A percentile compares a stretch with the other conserved stretches of the same genome.
Conservation (phyloP, 1,140 invertebrate genomes). For the Harlomillsia oculata region DNA sequence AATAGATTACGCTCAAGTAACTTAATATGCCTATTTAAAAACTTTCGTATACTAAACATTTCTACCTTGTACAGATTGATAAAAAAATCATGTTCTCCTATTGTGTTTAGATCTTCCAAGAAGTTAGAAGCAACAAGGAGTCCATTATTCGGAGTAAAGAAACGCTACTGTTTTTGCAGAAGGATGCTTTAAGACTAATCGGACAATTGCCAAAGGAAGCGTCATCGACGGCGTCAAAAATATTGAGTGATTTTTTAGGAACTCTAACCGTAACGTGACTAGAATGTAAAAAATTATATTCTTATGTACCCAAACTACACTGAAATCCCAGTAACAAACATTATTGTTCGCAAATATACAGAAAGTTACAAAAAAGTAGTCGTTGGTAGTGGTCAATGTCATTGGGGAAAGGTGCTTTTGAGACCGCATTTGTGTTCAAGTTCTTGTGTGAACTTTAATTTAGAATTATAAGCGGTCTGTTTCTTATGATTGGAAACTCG, state of each 20-base stretch:
- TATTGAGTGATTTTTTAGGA: slow-evolving; percentile 16
- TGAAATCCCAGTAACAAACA: too few relatives aligned
- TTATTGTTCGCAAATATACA: too few relatives aligned
- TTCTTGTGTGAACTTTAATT: too few relatives aligned
- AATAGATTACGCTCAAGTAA: slow-evolving; percentile 9
- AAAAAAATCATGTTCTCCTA: not conserved
- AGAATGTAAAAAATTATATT: not conserved
- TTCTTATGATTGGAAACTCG: too few relatives aligned
- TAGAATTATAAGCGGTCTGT: too few relatives aligned
- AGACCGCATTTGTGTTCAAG: too few relatives aligned
- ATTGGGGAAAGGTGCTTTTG: too few relatives aligned
- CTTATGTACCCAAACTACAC: too few relatives aligned
- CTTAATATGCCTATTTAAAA: not conserved
- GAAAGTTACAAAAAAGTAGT: too few relatives aligned
- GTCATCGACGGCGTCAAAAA: slow-evolving; percentile 3
- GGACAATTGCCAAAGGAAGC: slow-evolving; percentile 7
- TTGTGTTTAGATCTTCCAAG: slow-evolving; percentile 9
- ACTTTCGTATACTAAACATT: not conserved
- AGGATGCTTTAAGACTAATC: slow-evolving; percentile 10
- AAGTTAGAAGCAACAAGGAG: slow-evolving; percentile 6
- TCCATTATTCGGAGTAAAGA: slow-evolving; percentile 6
- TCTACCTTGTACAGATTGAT: not conserved
- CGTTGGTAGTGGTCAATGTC: too few relatives aligned
- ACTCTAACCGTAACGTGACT: slow-evolving; percentile 15
- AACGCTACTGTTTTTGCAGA: slow-evolving; percentile 6